Conservation (phyloP, 2,888 invertebrate species). For the Sphaerophoria taeniata region DNA sequence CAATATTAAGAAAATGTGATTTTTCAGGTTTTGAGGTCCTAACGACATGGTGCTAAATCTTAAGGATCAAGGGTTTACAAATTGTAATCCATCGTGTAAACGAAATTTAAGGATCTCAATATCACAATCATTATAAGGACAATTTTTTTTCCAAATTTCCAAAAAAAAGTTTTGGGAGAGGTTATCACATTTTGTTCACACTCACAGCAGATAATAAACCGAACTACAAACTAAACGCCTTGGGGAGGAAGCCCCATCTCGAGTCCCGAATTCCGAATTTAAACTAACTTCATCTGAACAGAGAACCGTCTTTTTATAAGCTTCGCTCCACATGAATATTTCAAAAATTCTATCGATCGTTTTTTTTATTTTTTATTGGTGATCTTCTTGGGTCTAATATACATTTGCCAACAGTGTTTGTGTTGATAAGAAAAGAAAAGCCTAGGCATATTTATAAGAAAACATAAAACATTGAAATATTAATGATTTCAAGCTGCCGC, state of each 20-base stretch:
- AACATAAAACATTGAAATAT: constrained; percentile 63
- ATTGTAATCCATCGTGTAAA: too few species aligned
- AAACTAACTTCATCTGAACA: constrained; percentile 59
- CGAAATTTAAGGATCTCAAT: too few species aligned
- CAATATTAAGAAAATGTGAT: too few species aligned
- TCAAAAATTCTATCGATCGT: constrained; percentile 27
- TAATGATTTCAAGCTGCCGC: constrained; percentile 50
- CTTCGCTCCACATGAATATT: constrained; percentile 48
- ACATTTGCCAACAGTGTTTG: constrained; percentile 57
- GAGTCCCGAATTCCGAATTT: constrained; percentile 68
- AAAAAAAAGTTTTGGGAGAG: neutral
- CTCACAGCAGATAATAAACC: constrained; percentile 26
- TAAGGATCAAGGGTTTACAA: too few species aligned
- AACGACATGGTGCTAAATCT: too few species aligned
- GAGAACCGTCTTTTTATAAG: constrained; percentile 67
- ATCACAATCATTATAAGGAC: neutral
- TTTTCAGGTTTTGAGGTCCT: too few species aligned
- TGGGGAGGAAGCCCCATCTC: constrained; percentile 65
- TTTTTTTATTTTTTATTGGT: constrained; percentile 45
- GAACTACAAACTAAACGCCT: constrained; percentile 44
- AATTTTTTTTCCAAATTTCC: constrained; percentile 8
- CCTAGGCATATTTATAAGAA: constrained; percentile 33
- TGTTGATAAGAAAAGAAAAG: constrained; percentile 54
- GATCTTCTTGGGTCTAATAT: constrained; percentile 53
- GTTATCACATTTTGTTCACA: constrained; percentile 28